Evolutionary conservation across 64 coral and sea anemone genomes (phyloP), one percentile per base, ranked within the genome.

Genomic region (Pachyseris speciosa): DNA sequence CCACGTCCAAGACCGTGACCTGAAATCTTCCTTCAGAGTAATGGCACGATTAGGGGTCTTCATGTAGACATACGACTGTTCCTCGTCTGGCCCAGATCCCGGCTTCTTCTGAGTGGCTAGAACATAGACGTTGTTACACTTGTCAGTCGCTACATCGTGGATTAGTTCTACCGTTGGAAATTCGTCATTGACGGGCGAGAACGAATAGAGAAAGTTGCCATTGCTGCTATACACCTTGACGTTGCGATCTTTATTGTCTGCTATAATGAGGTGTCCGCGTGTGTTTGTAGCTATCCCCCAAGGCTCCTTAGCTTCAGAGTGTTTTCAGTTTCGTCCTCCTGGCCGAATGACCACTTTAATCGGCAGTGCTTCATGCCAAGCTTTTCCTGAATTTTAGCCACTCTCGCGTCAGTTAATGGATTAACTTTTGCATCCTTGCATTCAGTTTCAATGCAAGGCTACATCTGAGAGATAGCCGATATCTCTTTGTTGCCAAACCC

Each of bases 151-250:
- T 41, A 94, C 75, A 47, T 31, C 74, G 9, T 36, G 7, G 10
- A 81, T 59, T 32, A 25, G 29, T 27, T 44, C 10, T 10, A 41
- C 28, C 29, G 41, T 48, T n/a, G 37, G 45, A 32, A 28, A 24
- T 20, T 44, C 79, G 0, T 73, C 36, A 15, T 15, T 45, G 0
- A 75, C 69, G 29, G 13, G 60, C 26, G 26, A 36, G 3, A 92
- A 60, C 2, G 37, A 27, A 5, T 33, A 19, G 0, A 83, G 27
- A 63, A 94, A 94, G 32, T 88, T 81, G 2, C 91, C 91, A 40
- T 17, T 28, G 26, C 26, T 87, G 64, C 59, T 52, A 55, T 88
- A 94, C 0, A 88, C 37, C 69, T 94, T 94, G 3, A 94, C 55
- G 2, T 61, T 88, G 6, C 45, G 9, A 43, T 73, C 22, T 0